Evolutionary conservation across 2,113 vertebrate species (phyloP).

Genomic region (Smithornis capensis): DNA sequence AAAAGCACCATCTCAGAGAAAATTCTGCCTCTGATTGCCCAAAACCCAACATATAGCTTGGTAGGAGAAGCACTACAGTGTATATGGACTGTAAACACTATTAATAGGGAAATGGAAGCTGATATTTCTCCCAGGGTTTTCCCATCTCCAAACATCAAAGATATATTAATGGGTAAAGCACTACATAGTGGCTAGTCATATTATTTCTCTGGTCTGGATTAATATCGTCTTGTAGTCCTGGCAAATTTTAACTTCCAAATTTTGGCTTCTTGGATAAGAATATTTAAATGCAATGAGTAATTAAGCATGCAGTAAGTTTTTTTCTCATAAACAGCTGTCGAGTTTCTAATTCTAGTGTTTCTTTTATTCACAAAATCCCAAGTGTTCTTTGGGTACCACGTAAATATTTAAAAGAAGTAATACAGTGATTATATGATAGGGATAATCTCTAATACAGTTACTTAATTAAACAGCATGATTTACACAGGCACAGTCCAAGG

Average conservation of each 20-base stretch:
- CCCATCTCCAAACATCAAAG: neutral
- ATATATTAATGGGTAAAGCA: neutral
- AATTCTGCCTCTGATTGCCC: neutral
- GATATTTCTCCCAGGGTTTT: neutral
- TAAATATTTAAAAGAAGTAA: neutral
- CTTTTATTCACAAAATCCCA: neutral
- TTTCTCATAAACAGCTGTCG: neutral
- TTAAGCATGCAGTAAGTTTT: neutral
- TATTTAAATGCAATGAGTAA: neutral
- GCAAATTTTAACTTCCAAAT: neutral
- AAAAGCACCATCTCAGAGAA: neutral
- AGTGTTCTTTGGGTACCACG: neutral
- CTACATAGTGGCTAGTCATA: neutral
- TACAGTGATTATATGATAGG: neutral
- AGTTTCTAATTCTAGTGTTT: neutral
- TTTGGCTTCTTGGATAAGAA: neutral
- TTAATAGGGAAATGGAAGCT: neutral
- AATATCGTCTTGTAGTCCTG: neutral
- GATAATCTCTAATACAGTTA: neutral
- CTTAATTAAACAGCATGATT: slow-evolving; percentile 15
- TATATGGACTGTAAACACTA: neutral
- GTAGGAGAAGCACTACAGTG: neutral
- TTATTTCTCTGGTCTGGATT: neutral
- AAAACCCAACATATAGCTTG: neutral
- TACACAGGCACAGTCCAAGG: neutral